Evolutionary conservation across 2,888 invertebrate genomes (phyloP), one percentile per base, ranked within the genome.

Genomic region (Chrysolina oricalcia): DNA sequence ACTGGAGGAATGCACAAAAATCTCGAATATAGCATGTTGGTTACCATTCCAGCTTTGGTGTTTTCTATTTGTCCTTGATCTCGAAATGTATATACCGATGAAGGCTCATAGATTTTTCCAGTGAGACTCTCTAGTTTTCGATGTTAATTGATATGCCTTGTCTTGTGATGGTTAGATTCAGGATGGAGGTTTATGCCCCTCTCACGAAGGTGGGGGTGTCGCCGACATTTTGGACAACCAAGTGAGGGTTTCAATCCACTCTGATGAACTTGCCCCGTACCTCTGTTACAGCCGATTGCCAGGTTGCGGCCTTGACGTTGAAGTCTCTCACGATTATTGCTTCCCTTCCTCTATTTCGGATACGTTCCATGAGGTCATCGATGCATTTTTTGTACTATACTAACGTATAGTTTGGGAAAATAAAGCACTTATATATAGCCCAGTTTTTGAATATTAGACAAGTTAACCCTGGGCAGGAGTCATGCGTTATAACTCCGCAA

Each of bases 281-380:
- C 35, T 27, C 27, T 27, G 27, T 27, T 27, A 27, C 27, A 27
- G 27, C 27, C 5, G 73, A 66, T 9, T 69, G 71, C 66, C 74
- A 77, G 46, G 17, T 19, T 4, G 69, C 40, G 10, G 74, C 62
- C 68, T 76, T 76, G 0, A 68, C 65, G 46, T 76, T 74, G 1
- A 76, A n/a, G 9, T 76, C 71, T 1, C 76, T 74, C 13, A 66
- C 17, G 15, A 74, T 13, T 11, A 76, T n/a, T 6, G 23, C 6
- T 13, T 72, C 40, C 11, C 59, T 11, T 11, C 15, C 13, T 10
- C 17, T 8, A 11, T 53, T 23, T 5, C 19, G 17, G 27, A 27
- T 27, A 27, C 27, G 2, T 27, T 27, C 27, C 27, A 27, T 27
- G 27, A 27, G 27, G 27, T 27, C 2, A 5, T 35, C 35, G 8